phyloP scores from a whole-genome alignment of 2,797 vertebrate genomes.

The Squalus acanthias region DNA sequence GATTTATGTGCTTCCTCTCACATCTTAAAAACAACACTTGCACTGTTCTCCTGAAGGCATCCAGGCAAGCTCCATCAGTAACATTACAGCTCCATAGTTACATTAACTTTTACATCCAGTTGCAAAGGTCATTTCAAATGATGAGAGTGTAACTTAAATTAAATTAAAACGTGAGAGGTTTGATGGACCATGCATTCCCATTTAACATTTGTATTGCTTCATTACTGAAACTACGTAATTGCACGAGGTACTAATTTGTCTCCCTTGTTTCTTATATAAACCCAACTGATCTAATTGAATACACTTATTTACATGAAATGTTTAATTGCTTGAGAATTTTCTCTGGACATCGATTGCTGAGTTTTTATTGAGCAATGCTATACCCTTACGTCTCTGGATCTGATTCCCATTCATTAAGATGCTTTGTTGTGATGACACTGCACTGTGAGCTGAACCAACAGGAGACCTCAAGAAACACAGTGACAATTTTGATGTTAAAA shows the following conservation, averaged over 20 bases:
- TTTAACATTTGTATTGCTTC: neutral
- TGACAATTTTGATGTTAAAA: neutral
- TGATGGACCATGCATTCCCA: slow-evolving; percentile 18
- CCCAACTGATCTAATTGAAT: neutral
- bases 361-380: neutral
- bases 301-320: neutral
- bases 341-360: neutral
- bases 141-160: neutral
- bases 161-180: neutral
- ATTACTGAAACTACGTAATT: neutral
- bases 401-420: neutral
- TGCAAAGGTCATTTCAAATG: slow-evolving; percentile 25
- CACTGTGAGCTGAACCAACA: neutral
- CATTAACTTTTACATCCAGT: neutral
- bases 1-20: neutral
- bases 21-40: neutral
- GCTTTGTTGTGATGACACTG: neutral
- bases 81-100: neutral
- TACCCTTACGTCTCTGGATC: too few species aligned
- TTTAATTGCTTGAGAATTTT: neutral
- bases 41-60: neutral
- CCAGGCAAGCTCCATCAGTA: neutral
- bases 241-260: neutral
- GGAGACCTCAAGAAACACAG: neutral
- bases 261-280: neutral